Conservation (phyloP, 2,888 invertebrate genomes). For the Plagiodera versicolora region DNA sequence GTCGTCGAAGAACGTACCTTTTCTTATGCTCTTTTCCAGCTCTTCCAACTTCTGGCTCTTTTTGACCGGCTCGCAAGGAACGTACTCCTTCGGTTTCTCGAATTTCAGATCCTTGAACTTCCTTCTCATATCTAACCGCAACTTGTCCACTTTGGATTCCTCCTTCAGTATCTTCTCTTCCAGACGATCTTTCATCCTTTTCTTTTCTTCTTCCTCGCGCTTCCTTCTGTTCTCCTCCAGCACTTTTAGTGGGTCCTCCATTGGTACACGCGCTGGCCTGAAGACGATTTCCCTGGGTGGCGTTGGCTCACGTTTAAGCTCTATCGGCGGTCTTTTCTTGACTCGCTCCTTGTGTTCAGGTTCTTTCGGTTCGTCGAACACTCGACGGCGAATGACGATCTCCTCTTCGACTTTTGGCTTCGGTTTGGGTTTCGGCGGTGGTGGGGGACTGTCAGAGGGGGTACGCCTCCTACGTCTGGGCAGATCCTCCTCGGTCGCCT, state of each 20-base stretch:
- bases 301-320: constrained; percentile 32
- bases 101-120: constrained; percentile 48
- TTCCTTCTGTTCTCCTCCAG: constrained; percentile 43
- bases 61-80: constrained; percentile 49
- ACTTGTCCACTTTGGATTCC: constrained; percentile 47
- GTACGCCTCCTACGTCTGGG: constrained; percentile 35
- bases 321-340: constrained; percentile 40
- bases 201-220: constrained; percentile 50
- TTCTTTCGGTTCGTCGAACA: constrained; percentile 43
- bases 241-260: constrained; percentile 46
- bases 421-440: constrained; percentile 39
- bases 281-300: constrained; percentile 40
- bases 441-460: constrained; percentile 36
- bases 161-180: constrained; percentile 48
- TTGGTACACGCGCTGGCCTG: constrained; percentile 38
- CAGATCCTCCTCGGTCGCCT: constrained; percentile 47
- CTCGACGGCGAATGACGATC: constrained; percentile 47
- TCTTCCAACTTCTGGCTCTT: constrained; percentile 51
- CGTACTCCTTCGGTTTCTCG: constrained; percentile 47
- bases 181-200: constrained; percentile 46
- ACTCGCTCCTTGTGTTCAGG: constrained; percentile 46
- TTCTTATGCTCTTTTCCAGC: constrained; percentile 48
- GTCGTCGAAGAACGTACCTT: constrained; percentile 53
- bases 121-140: constrained; percentile 48
- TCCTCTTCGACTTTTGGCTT: constrained; percentile 42